Conservation (phyloP, 2,797 vertebrate genomes). For the Chromis chromis region DNA sequence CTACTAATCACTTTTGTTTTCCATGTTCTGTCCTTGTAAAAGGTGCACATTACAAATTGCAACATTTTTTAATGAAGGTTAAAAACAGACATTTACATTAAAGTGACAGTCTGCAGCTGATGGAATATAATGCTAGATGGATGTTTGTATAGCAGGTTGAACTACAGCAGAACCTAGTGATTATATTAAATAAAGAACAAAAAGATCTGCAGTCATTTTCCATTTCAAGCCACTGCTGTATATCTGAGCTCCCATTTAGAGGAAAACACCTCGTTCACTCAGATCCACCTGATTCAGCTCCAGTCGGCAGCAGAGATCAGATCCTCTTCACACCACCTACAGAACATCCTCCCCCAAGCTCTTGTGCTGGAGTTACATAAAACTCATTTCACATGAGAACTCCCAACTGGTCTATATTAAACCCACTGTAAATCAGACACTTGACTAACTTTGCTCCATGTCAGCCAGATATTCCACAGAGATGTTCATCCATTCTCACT, state of each 20-base stretch:
- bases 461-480: constrained; percentile 44
- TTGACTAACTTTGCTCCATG: constrained; percentile 35
- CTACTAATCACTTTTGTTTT: too few species aligned
- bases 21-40: too few species aligned
- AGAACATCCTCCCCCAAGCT: constrained; percentile 39
- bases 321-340: constrained; percentile 44
- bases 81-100: too few species aligned
- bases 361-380: constrained; percentile 48
- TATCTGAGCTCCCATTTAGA: constrained; percentile 3
- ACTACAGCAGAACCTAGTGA: too few species aligned
- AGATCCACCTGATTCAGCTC: constrained; percentile 39
- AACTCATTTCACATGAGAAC: constrained; percentile 46
- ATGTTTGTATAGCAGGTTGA: too few species aligned
- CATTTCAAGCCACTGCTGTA: constrained; percentile 5
- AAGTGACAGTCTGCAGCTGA: too few species aligned
- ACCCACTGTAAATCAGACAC: constrained; percentile 42
- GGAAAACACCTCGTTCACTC: constrained; percentile 22
- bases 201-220: constrained; percentile 14
- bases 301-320: constrained; percentile 34
- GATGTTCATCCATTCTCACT: constrained; percentile 25
- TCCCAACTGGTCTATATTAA: constrained; percentile 35
- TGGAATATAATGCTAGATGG: too few species aligned
- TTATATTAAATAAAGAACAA: background rate
- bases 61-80: too few species aligned
- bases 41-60: too few species aligned